Evolutionary conservation across 2,888 invertebrate genomes (phyloP), one percentile per base, ranked within the genome.

Genomic region (Drosophila nigricruria): DNA sequence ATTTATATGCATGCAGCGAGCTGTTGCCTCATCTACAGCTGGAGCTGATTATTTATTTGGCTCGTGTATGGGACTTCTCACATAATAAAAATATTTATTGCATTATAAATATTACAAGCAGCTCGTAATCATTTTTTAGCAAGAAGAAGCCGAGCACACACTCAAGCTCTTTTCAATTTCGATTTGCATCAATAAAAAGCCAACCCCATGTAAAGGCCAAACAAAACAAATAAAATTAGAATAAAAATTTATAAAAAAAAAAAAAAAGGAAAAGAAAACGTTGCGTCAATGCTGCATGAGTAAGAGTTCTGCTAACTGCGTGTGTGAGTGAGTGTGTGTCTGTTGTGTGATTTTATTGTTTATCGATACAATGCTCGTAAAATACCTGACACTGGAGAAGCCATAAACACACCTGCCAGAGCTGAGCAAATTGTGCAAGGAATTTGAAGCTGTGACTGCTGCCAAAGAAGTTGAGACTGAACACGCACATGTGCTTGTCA

Each of bases 81-180:
- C 81, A 81, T 81, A 88, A 88, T 88, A 88, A 88, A 88, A 87
- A 81, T 87, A 83, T 88, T 88, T 88, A 88, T 88, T 88, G 78
- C 87, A 84, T 84, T 88, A 88, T 88, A 87, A 87, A 82, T 77
- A 82, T 81, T 72, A 68, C 79, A 81, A 68, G 60, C 70, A 70
- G 53, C 65, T 69, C 70, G 81, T 85, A 85, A 88, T 82, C 76
- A 82, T 77, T 77, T 77, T 65, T 36, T 14, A 58, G 52, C 40
- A 59, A 52, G 66, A 61, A 62, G 36, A 16, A 36, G 20, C 43
- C 43, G 50, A 18, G 4, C 30, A 30, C 54, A 9, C 54, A 38
- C 42, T 3, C 30, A 12, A n/a, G n/a, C 25, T 70, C 76, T 71
- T 80, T 85, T 82, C 87, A 85, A 85, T 85, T 84, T 85, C 83